Evolutionary conservation across 92 coral and sea anemone genomes (phyloP), one percentile per base, ranked within the genome.

Genomic region (Heliopora coerulea): DNA sequence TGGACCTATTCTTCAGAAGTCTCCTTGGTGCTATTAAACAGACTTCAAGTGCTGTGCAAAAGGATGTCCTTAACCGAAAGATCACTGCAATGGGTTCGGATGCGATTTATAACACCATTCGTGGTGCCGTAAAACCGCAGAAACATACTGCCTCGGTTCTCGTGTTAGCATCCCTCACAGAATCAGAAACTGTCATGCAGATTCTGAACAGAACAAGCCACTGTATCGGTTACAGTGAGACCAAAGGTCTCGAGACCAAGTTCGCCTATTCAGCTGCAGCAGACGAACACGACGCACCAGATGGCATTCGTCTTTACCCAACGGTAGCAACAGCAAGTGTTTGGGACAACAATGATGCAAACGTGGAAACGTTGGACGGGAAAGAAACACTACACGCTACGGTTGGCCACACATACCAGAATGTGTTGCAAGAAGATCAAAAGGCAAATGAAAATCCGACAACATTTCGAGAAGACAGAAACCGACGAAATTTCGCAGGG

Each of bases 331-430:
- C 59, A 3, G 74, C 58, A 9, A 26, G 57, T 68, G 74, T 49
- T 42, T 68, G 74, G 74, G 74, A 68, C 25, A 68, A 68, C 74
- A 44, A 68, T 68, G 74, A 68, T 29, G 74, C 41, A 21, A 68
- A 68, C 26, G 59, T 68, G 40, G 74, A 68, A 44, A 68, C 57
- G 19, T 35, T 68, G 14, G 74, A 68, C 39, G 74, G 74, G 28
- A 68, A 68, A 27, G 74, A 68, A 46, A 68, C 74, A 11, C 27
- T 68, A 46, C 74, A 68, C 37, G 74, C 52, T n/a, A 64, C 72
- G 6, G 72, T 64, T 35, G 72, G 72, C 21, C 72, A 64, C 14
- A 37, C 72, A 64, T 64, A 64, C 18, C 72, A 41, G 72, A 35
- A 64, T 64, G 72, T 64, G 28, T 64, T 25, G 30, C 54, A 41